Evolutionary conservation across 2,113 vertebrate genomes (phyloP).

Genomic region (human (Homo sapiens)): GRCh38 chr14:90314501-90315000

Average conservation of each 20-base stretch:
- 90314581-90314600: slow-evolving; percentile 20
- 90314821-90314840: neutral
- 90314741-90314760: neutral
- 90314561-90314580: neutral
- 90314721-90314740: accelerated
- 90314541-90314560: neutral
- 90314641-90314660: neutral
- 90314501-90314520: neutral
- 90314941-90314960: too few relatives aligned
- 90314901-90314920: too few relatives aligned
- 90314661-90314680: neutral
- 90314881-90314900: too few relatives aligned
- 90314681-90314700: neutral
- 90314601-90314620: neutral
- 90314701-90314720: neutral
- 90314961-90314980: too few relatives aligned
- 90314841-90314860: neutral
- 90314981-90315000: too few relatives aligned
- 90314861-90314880: neutral
- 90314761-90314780: accelerated
- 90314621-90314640: slow-evolving; percentile 14
- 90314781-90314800: neutral
- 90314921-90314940: too few relatives aligned
- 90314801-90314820: neutral
- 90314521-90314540: neutral